Conservation (phyloP, 2,888 invertebrate genomes). For the Agrochola circellaris region DNA sequence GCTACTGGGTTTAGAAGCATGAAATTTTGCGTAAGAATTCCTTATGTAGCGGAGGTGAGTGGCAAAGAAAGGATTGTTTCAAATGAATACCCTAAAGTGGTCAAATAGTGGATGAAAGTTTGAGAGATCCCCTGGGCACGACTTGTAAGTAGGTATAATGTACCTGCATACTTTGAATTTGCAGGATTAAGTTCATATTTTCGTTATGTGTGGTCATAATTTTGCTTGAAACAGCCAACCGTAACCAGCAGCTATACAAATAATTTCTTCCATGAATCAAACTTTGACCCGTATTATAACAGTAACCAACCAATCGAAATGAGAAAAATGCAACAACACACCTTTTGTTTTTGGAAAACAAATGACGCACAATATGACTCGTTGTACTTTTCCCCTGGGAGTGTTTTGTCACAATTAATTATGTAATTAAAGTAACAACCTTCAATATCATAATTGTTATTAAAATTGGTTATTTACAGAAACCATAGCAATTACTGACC, state of each 20-base stretch:
- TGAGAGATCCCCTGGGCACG: too few species aligned
- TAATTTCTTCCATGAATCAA: not conserved
- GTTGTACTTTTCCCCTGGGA: not conserved
- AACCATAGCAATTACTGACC: constrained; percentile 6
- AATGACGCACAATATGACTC: not conserved
- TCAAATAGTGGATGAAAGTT: too few species aligned
- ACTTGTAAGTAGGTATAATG: too few species aligned
- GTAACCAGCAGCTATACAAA: not conserved
- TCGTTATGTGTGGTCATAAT: not conserved
- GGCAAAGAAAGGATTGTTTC: too few species aligned
- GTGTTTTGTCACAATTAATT: constrained; percentile 13
- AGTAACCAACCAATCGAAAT: not conserved
- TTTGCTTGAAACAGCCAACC: not conserved
- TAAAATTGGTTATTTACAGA: constrained; percentile 12
- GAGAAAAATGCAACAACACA: not conserved
- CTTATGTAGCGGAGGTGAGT: too few species aligned
- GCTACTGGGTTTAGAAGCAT: too few species aligned
- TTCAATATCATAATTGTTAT: constrained; percentile 29
- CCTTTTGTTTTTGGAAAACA: not conserved
- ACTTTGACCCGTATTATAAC: too few species aligned
- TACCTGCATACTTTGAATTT: not conserved
- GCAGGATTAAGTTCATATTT: not conserved
- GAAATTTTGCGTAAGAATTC: too few species aligned
- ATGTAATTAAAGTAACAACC: constrained; percentile 23
- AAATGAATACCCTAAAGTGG: too few species aligned